Base-by-base conservation (phyloP, 1,140 invertebrate genomes). In the Calliphora vicina region DNA sequence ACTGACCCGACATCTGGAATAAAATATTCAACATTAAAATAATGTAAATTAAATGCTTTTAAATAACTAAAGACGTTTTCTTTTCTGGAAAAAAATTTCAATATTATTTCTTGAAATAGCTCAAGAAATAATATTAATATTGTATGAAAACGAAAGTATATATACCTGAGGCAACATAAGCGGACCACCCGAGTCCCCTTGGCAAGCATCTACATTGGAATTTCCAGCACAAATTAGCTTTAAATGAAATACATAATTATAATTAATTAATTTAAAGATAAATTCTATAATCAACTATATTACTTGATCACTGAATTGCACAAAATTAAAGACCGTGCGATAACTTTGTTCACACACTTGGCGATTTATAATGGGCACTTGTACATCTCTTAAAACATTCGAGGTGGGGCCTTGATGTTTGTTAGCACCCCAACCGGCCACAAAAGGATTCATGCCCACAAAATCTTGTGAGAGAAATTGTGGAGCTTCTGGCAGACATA, bases 111-210 rank as follows among this genome's bases (percentile, higher is more conserved):
- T n/a, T n/a, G n/a, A n/a, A n/a, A n/a, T n/a, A n/a, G n/a, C n/a
- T n/a, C n/a, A n/a, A n/a, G n/a, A n/a, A n/a, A n/a, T n/a, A n/a
- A n/a, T n/a, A n/a, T n/a, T n/a, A n/a, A n/a, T n/a, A 57, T 29
- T 78, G 43, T 26, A 9, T 50, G 45, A 81, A 17, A 61, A 25
- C 12, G 15, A 12, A 35, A 20, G 20, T 1, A 5, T 26, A 82
- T 13, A 15, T 45, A 89, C 88, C 87, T 89, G 86, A 12, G 92
- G 92, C 84, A 91, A 89, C 95, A 97, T 96, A 10, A 97, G 88
- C 74, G 89, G 89, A 74, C 96, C 96, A 23, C 96, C 96, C 81
- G 96, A 97, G 91, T 97, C 96, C 71, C 96, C 96, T 92, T 96
- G 94, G 87, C 96, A 97, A 29, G 96, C 94, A 88, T 97, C 97